Evolutionary conservation across 2,113 vertebrate genomes (phyloP).

Genomic region (Gallinago undulata): DNA sequence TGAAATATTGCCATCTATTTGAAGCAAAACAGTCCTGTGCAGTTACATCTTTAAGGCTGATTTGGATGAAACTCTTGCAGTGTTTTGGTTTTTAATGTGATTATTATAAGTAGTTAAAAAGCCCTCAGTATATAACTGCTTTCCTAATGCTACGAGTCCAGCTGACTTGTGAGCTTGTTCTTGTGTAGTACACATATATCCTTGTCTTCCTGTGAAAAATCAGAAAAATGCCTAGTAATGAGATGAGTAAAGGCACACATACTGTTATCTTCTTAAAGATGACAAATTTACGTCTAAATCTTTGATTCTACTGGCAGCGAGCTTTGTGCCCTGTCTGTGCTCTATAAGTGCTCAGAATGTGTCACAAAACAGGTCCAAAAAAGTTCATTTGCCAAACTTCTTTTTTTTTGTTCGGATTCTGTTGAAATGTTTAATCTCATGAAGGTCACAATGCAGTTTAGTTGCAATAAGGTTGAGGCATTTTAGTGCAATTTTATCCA

Average conservation of each 20-base stretch:
- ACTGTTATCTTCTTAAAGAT: background rate
- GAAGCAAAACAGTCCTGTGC: background rate
- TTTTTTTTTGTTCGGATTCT: background rate
- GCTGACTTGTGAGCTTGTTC: background rate
- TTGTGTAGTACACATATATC: background rate
- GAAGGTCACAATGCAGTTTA: background rate
- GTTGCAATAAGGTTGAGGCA: background rate
- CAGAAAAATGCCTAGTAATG: background rate
- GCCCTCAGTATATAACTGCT: background rate
- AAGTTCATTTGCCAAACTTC: background rate
- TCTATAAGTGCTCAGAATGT: background rate
- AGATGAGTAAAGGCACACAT: background rate
- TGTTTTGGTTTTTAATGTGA: background rate
- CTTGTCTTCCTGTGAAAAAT: background rate
- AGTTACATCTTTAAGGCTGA: background rate
- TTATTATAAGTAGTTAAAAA: background rate
- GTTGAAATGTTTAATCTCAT: background rate
- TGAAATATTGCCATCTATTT: background rate
- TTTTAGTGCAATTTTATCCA: background rate
- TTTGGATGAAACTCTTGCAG: background rate
- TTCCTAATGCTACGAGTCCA: background rate
- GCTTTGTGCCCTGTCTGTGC: background rate
- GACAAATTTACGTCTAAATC: background rate
- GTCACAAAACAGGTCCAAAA: background rate
- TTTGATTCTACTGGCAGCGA: background rate